phyloP scores from a whole-genome alignment of 2,888 invertebrate genomes.

The Ptychoptera albimana region DNA sequence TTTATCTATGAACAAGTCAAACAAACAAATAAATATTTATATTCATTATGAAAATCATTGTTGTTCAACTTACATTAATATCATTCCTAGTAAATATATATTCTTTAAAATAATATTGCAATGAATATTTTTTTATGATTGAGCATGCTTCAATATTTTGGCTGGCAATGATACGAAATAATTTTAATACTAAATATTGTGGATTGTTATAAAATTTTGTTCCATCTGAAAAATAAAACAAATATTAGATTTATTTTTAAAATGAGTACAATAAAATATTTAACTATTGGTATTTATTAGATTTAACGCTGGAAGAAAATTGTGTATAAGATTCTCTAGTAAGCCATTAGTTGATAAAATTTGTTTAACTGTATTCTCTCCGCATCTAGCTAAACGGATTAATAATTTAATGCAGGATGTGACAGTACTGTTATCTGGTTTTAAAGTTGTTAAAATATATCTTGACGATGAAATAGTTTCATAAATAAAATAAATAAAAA shows the following conservation, averaged over 20 bases:
- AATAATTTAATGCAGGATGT: conserved; percentile 63
- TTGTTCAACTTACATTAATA: conserved; percentile 18
- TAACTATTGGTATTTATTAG: conserved; percentile 15
- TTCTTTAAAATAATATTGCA: conserved; percentile 15
- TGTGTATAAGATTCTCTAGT: conserved; percentile 38
- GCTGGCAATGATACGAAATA: conserved; percentile 53
- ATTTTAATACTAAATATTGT: conserved; percentile 50
- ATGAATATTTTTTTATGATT: conserved; percentile 14
- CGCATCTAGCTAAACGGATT: conserved; percentile 63
- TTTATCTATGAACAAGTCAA: conserved; percentile 18
- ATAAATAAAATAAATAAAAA: conserved; percentile 4
- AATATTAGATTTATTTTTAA: background rate
- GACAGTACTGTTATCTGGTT: conserved; percentile 55
- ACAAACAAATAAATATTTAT: background rate
- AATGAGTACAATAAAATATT: conserved; percentile 6
- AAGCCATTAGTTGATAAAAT: conserved; percentile 48
- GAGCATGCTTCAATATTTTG: conserved; percentile 29
- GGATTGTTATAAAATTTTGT: conserved; percentile 44
- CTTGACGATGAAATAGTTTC: conserved; percentile 27
- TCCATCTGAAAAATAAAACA: conserved; percentile 26
- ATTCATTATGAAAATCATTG: background rate
- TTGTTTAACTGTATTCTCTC: conserved; percentile 44
- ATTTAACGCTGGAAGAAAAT: conserved; percentile 37
- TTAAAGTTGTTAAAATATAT: conserved; percentile 56
- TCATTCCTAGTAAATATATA: conserved; percentile 22